phyloP scores from a whole-genome alignment of 2,888 invertebrate genomes.

The Atherix ibis region DNA sequence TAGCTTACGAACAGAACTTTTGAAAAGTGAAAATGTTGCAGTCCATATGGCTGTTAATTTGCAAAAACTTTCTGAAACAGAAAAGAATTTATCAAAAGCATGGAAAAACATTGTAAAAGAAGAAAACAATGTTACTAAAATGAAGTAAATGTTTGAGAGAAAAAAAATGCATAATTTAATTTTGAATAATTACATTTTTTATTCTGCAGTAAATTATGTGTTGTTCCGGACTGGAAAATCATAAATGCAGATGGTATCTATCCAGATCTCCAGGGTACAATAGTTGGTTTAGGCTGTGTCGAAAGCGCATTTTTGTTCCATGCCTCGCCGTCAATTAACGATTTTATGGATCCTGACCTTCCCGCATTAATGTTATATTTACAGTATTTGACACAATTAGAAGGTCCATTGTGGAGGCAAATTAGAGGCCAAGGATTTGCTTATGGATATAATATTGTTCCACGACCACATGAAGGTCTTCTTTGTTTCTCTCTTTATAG shows the following conservation, averaged over 20 bases:
- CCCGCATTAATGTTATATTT: conserved; percentile 63
- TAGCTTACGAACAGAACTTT: conserved; percentile 41
- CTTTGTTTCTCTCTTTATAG: conserved; percentile 56
- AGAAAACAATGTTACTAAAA: too few relatives aligned
- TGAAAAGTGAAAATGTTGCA: conserved; percentile 42
- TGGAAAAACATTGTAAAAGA: conserved; percentile 34
- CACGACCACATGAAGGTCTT: conserved; percentile 50
- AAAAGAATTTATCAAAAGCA: conserved; percentile 25
- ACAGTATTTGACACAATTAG: conserved; percentile 54
- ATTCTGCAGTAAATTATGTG: conserved; percentile 6
- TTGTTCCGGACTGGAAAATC: conserved; percentile 18
- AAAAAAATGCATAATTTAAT: too few relatives aligned
- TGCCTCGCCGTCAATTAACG: conserved; percentile 46
- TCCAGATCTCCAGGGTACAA: conserved; percentile 38
- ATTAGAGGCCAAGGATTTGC: conserved; percentile 76
- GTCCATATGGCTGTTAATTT: conserved; percentile 61
- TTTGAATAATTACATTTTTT: too few relatives aligned
- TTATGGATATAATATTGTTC: conserved; percentile 55
- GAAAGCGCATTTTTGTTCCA: conserved; percentile 64
- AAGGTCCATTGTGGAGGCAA: conserved; percentile 73
- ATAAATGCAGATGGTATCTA: conserved; percentile 21
- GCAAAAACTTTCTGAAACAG: conserved; percentile 9
- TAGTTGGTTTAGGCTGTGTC: conserved; percentile 65
- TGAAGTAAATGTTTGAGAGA: too few relatives aligned
- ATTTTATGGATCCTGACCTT: conserved; percentile 45